Evolutionary conservation across 2,888 invertebrate genomes (phyloP), one percentile per base, ranked within the genome.

Genomic region (Eumerus sabulonum): DNA sequence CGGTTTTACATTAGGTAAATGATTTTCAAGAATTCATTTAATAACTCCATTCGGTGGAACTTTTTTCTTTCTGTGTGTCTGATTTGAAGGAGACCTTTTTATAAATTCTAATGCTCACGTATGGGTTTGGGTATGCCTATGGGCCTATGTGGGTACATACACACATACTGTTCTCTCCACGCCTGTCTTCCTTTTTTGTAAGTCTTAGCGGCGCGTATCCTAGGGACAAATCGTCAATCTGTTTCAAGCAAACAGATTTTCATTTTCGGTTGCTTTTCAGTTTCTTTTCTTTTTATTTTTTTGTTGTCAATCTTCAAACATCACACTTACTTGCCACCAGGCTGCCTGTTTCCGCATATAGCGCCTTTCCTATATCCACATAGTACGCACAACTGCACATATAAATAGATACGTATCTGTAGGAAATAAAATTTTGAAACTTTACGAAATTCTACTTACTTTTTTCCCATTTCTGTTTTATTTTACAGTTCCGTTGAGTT

Each of bases 401-500:
- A 36, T 19, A 36, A 45, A 40, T 19, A 54, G 44, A 19, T 38
- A 7, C 2, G 9, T 16, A n/a, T 16, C 17, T 7, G 1, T 17
- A 12, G 12, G 14, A 54, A 45, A 48, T 48, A 18, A 47, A 54
- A 62, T 56, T 66, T 66, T 19, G n/a, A 18, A 71, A 62, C 17
- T 56, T 62, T 62, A 11, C 9, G 2, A 62, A 70, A 71, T 54
- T 62, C 5, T 62, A 57, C 38, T 71, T 44, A 51, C 35, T 50
- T 57, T 60, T 57, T 17, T 14, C 36, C 3, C 19, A 27, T 67
- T 38, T 54, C 27, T 50, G 42, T 50, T 44, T 66, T 40, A 12
- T 54, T 47, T 44, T 27, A 13, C 92, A 95, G 96, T 95, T 88
- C 95, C 95, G 60, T 92, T 95, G 85, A 92, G 93, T 79, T 93